Evolutionary conservation across 2,113 vertebrate species (phyloP).

Genomic region (Ptilonorhynchus violaceus): DNA sequence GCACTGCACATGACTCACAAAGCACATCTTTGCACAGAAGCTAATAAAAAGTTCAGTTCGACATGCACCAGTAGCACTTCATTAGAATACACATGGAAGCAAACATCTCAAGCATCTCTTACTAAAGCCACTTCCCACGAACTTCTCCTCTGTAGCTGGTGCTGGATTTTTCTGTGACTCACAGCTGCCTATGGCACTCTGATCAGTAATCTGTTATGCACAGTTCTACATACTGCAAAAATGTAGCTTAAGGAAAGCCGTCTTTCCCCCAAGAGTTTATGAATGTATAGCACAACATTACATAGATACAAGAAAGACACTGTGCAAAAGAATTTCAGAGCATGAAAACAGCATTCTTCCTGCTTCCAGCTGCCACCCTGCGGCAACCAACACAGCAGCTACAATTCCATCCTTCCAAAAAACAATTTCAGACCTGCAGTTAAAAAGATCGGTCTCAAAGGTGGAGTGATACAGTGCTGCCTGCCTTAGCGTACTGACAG

Average conservation of each 20-base stretch:
- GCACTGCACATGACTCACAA: not conserved
- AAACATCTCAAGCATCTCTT: not conserved
- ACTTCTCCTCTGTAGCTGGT: not conserved
- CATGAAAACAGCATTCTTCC: not conserved
- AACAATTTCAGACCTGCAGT: not conserved
- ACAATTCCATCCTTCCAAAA: not conserved
- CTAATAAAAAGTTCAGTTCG: not conserved
- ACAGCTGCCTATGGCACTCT: not conserved
- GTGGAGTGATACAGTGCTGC: not conserved
- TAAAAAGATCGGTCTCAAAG: not conserved
- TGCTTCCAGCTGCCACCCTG: not conserved
- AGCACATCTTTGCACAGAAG: not conserved
- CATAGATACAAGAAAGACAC: not conserved
- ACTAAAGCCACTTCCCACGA: not conserved
- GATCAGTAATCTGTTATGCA: not conserved
- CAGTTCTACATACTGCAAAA: not conserved
- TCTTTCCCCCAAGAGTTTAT: not conserved
- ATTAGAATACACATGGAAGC: not conserved
- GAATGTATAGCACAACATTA: not conserved
- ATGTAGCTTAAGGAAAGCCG: not conserved
- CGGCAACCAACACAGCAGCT: not conserved
- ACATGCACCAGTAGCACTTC: not conserved
- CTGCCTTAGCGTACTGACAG: not conserved
- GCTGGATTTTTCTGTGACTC: not conserved
- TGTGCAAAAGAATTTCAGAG: not conserved